Base-by-base conservation (phyloP, 2,797 vertebrate genomes). In the Microctenopoma steveboyesi region DNA sequence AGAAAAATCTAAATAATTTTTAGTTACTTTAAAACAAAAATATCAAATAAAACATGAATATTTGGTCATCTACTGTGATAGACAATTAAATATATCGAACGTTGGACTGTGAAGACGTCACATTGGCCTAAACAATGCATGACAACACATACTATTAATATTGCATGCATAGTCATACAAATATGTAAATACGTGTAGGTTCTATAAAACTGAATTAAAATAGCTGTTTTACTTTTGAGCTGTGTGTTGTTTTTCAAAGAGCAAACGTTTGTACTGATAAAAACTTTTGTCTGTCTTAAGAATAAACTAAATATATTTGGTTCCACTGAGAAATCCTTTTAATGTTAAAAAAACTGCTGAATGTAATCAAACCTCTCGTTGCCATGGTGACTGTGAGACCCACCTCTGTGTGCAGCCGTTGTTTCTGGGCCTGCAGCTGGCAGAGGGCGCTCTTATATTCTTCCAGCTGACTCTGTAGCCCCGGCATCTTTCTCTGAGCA, bases 381-480 rank as follows among this genome's bases (percentile, higher is more conserved):
- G 84, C 70, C 72, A 77, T 81, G 78, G 86, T 57, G 51, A 79
- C 73, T 2, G 7, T 28, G 78, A 63, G 65, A 85, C 92, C 55
- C 89, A 98, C 97, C 96, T 99, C 97, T 15, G 92, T 92, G 73
- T 96, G 95, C 18, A 98, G 92, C 46, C 95, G 94, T 1, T 93
- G 91, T 75, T 95, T 98, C 86, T 98, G 96, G 0, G 87, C 85
- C 83, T 97, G 95, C 18, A 98, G 92, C 89, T 96, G 95, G 66
- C 94, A 96, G 86, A 98, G 92, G 82, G 95, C 90, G 76, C 93
- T 96, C 93, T 94, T 96, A 85, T 94, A 95, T 74, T 98, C 96
- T 69, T 98, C 96, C 86, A 98, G 90, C 83, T 98, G 96, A 72
- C 83, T 92, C 84, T 94, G 93, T 60, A 98, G 90, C 43, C 79